Percentiles rank a stretch among this genome's conserved stretches.
phyloP scores from a whole-genome alignment of 35 echinoderm and acorn worm species.

The Ophioderma brevispina region DNA sequence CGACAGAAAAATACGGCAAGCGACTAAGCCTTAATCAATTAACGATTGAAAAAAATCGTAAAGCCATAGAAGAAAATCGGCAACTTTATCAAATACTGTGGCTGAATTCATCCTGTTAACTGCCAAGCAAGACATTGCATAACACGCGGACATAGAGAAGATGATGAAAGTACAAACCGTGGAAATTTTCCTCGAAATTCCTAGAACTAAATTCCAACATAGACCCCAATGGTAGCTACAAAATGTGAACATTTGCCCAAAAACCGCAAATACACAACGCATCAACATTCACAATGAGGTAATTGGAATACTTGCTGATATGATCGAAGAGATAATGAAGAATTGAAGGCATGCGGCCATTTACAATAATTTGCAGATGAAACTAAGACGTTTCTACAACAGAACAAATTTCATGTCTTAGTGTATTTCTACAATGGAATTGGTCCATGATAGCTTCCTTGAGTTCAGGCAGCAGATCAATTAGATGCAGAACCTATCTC shows the following conservation, averaged over 20 bases:
- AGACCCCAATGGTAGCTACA: background rate
- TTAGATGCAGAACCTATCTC: slow-evolving; percentile 41
- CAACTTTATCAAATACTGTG: no score
- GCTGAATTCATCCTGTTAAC: no score
- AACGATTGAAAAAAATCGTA: no score
- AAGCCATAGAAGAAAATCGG: no score
- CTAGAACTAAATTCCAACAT: slow-evolving; percentile 19
- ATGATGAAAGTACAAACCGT: no score
- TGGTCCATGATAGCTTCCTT: slow-evolving; percentile 34
- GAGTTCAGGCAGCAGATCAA: slow-evolving; percentile 45
- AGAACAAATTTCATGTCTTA: slow-evolving; percentile 56
- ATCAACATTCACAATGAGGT: slow-evolving; percentile 59
- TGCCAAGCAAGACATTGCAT: no score
- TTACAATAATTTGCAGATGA: slow-evolving; percentile 57
- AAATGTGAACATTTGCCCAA: slow-evolving; percentile 25
- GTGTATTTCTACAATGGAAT: slow-evolving; percentile 51
- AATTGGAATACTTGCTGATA: slow-evolving; percentile 43
- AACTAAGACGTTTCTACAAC: slow-evolving; percentile 58
- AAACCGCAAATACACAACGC: slow-evolving; percentile 53
- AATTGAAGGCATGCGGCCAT: slow-evolving; percentile 19
- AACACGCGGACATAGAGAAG: no score
- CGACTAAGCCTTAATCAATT: no score
- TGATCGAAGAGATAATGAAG: slow-evolving; percentile 45
- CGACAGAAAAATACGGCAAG: no score
- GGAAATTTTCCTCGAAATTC: slow-evolving; percentile 56